These are phyloP conservation scores for Varecia variegata DNA, from an alignment of 2,797 vertebrate genomes.

Conservation along the genomic window DNA sequence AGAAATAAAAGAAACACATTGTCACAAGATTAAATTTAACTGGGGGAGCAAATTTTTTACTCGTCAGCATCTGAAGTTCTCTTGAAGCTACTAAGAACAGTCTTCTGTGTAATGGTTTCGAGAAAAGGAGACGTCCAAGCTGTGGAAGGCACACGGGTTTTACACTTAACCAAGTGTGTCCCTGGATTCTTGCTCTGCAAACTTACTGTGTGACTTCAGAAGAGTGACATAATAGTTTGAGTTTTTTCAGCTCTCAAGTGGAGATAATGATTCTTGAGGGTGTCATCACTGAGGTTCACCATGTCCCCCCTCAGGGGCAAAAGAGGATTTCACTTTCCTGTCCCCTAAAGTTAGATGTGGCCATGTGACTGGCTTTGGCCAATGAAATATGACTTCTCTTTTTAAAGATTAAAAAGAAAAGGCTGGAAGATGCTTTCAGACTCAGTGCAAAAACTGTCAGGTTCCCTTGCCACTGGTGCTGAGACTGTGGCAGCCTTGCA, in stretches of 20 bases:
- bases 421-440: neutral
- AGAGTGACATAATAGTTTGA: neutral
- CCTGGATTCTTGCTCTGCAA: neutral
- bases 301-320: neutral
- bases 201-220: neutral
- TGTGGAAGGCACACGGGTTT: neutral
- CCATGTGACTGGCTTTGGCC: neutral
- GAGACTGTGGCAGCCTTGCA: neutral
- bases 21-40: slow-evolving; percentile 9
- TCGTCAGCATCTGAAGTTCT: neutral
- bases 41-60: neutral
- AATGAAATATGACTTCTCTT: neutral
- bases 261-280: neutral
- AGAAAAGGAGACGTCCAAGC: neutral
- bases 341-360: neutral
- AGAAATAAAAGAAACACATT: slow-evolving; percentile 9
- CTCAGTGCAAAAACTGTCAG: neutral
- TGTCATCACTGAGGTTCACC: neutral
- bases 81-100: neutral
- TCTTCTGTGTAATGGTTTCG: neutral
- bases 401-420: neutral
- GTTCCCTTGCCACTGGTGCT: neutral
- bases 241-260: neutral
- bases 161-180: neutral
- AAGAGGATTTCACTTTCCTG: neutral